phyloP scores from a whole-genome alignment of 2,797 vertebrate species.

The Sebastes elongatus region DNA sequence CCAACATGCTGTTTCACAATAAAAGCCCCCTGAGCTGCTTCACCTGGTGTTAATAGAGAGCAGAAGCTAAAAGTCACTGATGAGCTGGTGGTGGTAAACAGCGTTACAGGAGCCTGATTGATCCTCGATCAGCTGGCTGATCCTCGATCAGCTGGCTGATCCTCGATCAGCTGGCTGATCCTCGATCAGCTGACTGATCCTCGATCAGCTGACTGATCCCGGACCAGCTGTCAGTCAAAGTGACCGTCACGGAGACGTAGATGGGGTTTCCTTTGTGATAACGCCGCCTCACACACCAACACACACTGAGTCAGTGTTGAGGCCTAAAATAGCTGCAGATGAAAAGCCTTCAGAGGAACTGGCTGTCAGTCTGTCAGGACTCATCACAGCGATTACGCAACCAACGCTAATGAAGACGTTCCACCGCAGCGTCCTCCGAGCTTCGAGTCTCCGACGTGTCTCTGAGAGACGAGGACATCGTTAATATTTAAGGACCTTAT shows the following conservation, averaged over 20 bases:
- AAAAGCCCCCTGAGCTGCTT: too few species aligned
- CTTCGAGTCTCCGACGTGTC: neutral
- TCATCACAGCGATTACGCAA: conserved; percentile 54
- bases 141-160: too few species aligned
- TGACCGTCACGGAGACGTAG: neutral
- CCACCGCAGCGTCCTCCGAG: conserved; percentile 13
- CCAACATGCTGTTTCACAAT: too few species aligned
- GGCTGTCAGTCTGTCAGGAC: conserved; percentile 58
- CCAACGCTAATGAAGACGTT: conserved; percentile 41
- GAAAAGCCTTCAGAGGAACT: conserved; percentile 57
- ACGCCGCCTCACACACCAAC: conserved; percentile 7
- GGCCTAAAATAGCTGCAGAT: conserved; percentile 54
- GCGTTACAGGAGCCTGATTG: too few species aligned
- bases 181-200: too few species aligned
- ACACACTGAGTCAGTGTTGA: conserved; percentile 24
- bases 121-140: too few species aligned
- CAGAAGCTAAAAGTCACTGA: conserved; percentile 8
- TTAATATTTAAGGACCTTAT: too few species aligned
- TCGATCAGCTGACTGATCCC: too few species aligned
- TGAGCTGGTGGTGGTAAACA: conserved; percentile 27
- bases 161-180: too few species aligned
- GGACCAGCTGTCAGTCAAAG: conserved; percentile 7
- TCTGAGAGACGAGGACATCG: too few species aligned
- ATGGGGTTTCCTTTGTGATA: conserved; percentile 29
- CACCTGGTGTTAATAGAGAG: neutral